Evolutionary conservation across 2,113 vertebrate species (phyloP).

Genomic region (Epinephelus moara): DNA sequence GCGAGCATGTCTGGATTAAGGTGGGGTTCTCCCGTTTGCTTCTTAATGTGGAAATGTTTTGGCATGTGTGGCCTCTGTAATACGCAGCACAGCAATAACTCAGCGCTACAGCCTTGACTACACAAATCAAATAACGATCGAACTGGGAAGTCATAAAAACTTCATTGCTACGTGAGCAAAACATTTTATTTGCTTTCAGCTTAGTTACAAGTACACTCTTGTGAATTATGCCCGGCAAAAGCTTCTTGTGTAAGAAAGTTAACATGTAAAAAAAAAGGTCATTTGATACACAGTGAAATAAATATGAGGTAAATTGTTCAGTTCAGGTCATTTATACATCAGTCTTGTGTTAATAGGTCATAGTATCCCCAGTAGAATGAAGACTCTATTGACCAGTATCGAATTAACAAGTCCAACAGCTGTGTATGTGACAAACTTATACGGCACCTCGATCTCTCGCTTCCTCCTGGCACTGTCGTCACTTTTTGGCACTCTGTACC

Average conservation of each 20-base stretch:
- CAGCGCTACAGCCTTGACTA: too few species aligned
- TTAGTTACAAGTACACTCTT: conserved; percentile 4
- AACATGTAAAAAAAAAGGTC: neutral
- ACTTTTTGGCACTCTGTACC: conserved; percentile 80
- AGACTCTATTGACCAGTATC: conserved; percentile 87
- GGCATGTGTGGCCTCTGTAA: neutral
- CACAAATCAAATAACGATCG: neutral
- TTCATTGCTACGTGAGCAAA: neutral
- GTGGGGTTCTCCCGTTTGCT: neutral
- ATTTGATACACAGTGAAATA: conserved; percentile 27
- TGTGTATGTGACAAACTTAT: conserved; percentile 92
- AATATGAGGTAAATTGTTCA: conserved; percentile 41
- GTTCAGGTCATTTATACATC: neutral
- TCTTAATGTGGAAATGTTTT: too few species aligned
- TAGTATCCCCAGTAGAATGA: conserved; percentile 85
- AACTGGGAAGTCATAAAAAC: neutral
- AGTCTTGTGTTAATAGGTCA: conserved; percentile 70
- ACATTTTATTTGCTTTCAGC: conserved; percentile 23
- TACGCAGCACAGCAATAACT: neutral
- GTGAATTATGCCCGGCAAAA: conserved; percentile 32
- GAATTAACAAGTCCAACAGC: conserved; percentile 89
- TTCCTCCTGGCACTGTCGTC: conserved; percentile 84
- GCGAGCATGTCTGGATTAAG: neutral
- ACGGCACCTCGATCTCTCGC: conserved; percentile 94
- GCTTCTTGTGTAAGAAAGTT: neutral